These are phyloP conservation scores for Isichthys henryi DNA, from an alignment of 2,113 vertebrate genomes.

Conservation along the genomic window DNA sequence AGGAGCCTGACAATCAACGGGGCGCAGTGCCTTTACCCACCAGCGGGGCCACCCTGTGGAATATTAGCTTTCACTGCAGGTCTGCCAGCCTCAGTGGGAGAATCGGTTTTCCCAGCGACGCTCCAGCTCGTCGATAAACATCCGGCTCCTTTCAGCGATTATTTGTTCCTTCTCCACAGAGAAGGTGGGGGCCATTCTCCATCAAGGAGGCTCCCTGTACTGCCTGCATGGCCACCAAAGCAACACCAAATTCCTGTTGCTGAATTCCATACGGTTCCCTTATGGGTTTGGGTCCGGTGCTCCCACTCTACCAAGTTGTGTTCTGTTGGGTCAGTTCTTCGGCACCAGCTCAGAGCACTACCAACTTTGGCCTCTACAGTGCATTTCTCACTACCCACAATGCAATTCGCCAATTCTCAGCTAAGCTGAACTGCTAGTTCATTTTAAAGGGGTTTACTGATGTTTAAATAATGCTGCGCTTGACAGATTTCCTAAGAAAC, in stretches of 20 bases:
- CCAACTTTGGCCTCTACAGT: neutral
- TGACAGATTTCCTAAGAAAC: neutral
- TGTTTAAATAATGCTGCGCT: neutral
- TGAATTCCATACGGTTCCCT: neutral
- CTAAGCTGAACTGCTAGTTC: neutral
- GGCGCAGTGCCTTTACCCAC: neutral
- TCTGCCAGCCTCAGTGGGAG: neutral
- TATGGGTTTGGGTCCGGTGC: neutral
- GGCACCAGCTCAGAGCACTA: neutral
- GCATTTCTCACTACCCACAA: neutral
- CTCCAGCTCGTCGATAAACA: neutral
- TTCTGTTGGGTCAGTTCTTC: neutral
- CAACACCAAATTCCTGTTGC: neutral
- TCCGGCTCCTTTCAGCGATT: neutral
- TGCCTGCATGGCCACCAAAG: neutral
- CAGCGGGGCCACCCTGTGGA: neutral
- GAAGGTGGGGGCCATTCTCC: neutral
- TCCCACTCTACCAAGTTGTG: neutral
- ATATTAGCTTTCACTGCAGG: neutral
- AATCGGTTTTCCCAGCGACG: neutral
- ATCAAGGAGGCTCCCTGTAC: neutral
- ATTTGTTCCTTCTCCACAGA: neutral
- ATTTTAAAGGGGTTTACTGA: neutral
- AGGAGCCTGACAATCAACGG: slow-evolving; percentile 10
- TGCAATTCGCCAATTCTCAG: slow-evolving; percentile 9